Conservation (phyloP, 2,888 invertebrate genomes). For the Athalia cordata region DNA sequence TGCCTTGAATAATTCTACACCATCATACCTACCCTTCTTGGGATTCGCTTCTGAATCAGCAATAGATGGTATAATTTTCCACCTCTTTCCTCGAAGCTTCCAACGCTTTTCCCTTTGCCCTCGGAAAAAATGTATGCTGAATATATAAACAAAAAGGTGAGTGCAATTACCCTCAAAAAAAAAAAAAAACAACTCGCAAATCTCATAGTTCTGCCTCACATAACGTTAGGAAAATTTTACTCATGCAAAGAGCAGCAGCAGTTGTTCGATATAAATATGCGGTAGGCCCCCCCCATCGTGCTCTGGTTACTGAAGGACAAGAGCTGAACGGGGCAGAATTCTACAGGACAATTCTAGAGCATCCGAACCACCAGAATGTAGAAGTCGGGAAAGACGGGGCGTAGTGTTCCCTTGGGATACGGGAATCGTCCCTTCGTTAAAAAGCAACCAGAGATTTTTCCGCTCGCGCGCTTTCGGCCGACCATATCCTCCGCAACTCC, state of each 20-base stretch:
- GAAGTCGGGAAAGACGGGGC: neutral
- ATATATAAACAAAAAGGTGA: neutral
- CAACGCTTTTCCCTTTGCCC: too few relatives aligned
- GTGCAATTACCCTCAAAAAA: constrained; percentile 7
- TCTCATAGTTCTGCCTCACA: neutral
- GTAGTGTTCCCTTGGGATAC: constrained; percentile 18
- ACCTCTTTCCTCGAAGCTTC: too few relatives aligned
- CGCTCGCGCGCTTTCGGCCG: neutral
- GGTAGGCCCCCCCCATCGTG: neutral
- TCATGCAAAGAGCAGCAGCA: neutral
- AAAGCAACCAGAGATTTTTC: constrained; percentile 25
- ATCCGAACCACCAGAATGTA: neutral
- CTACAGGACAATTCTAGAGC: too few relatives aligned
- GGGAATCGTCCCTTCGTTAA: constrained; percentile 26
- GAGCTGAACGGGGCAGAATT: neutral
- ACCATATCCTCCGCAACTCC: neutral
- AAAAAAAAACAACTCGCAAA: neutral
- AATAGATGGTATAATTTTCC: too few relatives aligned
- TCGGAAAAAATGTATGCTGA: constrained; percentile 3
- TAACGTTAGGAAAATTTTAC: neutral
- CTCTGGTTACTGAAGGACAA: constrained; percentile 7
- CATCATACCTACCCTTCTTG: neutral
- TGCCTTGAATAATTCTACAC: neutral
- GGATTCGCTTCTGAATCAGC: neutral
- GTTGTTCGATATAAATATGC: neutral